Conservation (phyloP, 1,140 invertebrate species). For the Pantala flavescens region DNA sequence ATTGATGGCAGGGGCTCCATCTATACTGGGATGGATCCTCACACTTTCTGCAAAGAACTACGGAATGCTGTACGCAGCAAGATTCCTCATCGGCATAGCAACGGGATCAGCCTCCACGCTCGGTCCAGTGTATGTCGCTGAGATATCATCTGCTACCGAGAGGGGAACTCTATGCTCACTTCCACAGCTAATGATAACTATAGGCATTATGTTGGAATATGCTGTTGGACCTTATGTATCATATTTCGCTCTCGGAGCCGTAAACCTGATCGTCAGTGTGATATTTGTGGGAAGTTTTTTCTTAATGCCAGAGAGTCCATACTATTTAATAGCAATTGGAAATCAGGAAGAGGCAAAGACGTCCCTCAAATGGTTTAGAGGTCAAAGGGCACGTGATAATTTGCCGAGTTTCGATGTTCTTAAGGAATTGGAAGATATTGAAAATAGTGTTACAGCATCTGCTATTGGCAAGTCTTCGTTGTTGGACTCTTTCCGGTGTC, state of each 20-base stretch:
- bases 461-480: background rate
- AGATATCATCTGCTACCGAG: conserved; percentile 66
- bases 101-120: conserved; percentile 50
- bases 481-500: conserved; percentile 25
- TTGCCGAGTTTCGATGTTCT: no score
- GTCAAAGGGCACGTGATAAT: conserved; percentile 14
- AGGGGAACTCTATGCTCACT: conserved; percentile 67
- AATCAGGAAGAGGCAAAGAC: conserved; percentile 31
- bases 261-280: background rate
- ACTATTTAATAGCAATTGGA: conserved; percentile 28
- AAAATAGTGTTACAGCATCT: no score
- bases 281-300: conserved; percentile 29
- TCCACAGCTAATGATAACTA: conserved; percentile 64
- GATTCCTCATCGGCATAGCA: conserved; percentile 44
- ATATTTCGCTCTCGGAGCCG: background rate
- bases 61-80: conserved; percentile 37
- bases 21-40: background rate
- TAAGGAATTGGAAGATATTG: background rate
- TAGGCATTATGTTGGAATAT: conserved; percentile 62
- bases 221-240: conserved; percentile 37
- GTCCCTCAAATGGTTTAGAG: conserved; percentile 21
- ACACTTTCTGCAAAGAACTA: background rate
- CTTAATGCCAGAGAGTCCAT: conserved; percentile 32
- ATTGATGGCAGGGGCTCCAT: conserved; percentile 27
- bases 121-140: conserved; percentile 69